Base-by-base conservation (phyloP, 1,140 invertebrate species). In the Scaptomyza graminum region DNA sequence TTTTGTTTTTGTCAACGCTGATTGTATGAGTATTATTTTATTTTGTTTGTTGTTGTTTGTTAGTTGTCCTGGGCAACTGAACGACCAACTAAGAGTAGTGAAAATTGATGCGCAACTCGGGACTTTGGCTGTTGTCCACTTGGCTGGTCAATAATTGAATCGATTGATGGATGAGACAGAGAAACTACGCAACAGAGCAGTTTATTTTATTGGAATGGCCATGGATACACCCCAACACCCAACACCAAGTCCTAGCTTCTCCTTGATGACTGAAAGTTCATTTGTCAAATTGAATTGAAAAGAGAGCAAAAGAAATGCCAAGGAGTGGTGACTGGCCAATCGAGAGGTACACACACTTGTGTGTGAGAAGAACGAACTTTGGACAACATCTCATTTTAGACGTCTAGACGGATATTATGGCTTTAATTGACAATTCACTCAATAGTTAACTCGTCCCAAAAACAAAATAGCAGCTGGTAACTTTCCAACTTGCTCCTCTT, bases 121-220 rank as follows among this genome's bases (percentile, higher is more conserved):
- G 37, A 18, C 31, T 34, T 34, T 9, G 31, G 46, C 51, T 37
- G 60, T 44, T 44, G 52, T 70, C 63, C 67, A 57, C 67, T 64
- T 70, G 62, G 68, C 62, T 71, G 80, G 72, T 76, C 78, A 82
- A 71, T 59, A 43, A 50, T 34, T 59, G 57, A 43, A 43, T 71
- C 62, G 62, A 71, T 65, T 16, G 37, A 16, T 65, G 28, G 37
- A 16, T 15, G 51, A 9, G 51, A n/a, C 13, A 28, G 18, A n/a
- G 61, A 41, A 37, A 37, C 64, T 41, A 41, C 37, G 37, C 31
- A 34, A 34, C 31, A 34, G 31, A 84, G 44, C 76, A 82, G 79
- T 81, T 81, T 81, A 82, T 81, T 81, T 78, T 66, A 82, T 82
- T 82, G 74, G 60, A 65, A 77, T 82, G 78, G 79, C 59, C 44